Conservation (phyloP, 2,888 invertebrate genomes). For the Dryocosmus kuriphilus region DNA sequence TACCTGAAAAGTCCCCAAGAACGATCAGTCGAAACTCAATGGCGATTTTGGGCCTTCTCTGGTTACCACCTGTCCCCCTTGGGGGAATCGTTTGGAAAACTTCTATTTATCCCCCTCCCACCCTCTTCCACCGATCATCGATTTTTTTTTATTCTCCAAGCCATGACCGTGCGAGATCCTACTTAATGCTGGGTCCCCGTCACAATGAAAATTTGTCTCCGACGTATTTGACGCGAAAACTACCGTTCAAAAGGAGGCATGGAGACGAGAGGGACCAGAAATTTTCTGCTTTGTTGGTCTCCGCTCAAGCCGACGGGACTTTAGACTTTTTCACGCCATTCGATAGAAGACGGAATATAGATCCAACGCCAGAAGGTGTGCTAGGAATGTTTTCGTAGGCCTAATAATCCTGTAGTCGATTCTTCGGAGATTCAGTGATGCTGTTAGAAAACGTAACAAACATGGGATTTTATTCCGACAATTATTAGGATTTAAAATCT, state of each 20-base stretch:
- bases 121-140: conserved; percentile 15
- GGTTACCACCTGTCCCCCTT: conserved; percentile 72
- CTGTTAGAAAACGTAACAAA: conserved; percentile 24
- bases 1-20: conserved; percentile 50
- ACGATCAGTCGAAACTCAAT: conserved; percentile 54
- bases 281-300: conserved; percentile 74
- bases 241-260: conserved; percentile 60
- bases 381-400: conserved; percentile 54
- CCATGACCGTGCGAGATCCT: conserved; percentile 45
- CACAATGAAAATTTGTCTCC: conserved; percentile 77
- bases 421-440: conserved; percentile 5
- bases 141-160: conserved; percentile 39
- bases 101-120: conserved; percentile 48
- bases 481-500: conserved; percentile 22
- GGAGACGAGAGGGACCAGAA: conserved; percentile 50
- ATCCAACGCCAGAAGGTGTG: conserved; percentile 15
- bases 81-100: conserved; percentile 59
- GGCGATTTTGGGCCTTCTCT: conserved; percentile 55
- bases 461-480: conserved; percentile 33
- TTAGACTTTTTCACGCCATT: conserved; percentile 42
- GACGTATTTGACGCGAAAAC: conserved; percentile 75
- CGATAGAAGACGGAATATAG: conserved; percentile 32
- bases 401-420: conserved; percentile 51
- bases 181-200: conserved; percentile 53
- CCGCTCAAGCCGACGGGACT: conserved; percentile 40